Conservation (phyloP, 2,113 vertebrate genomes). For the Xerus inauris region DNA sequence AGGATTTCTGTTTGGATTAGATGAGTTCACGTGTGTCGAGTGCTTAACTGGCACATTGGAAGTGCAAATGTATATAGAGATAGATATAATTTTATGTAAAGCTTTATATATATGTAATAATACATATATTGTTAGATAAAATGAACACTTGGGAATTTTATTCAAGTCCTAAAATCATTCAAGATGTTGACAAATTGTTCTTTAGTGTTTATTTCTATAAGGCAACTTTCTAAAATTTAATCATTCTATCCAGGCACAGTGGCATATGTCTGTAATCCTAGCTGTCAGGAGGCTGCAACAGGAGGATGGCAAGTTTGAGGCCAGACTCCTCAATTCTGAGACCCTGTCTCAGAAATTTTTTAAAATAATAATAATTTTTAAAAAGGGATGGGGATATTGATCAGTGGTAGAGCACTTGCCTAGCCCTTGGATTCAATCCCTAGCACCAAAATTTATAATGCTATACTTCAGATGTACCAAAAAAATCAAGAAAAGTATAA, state of each 20-base stretch:
- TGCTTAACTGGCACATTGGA: not conserved
- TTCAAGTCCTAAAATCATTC: conserved; percentile 25
- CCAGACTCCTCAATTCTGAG: not conserved
- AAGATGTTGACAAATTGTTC: conserved; percentile 15
- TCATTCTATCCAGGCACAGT: not conserved
- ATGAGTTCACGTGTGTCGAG: not conserved
- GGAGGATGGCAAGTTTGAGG: not conserved
- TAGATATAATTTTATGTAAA: not conserved
- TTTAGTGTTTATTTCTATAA: not conserved
- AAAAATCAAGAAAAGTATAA: conserved; percentile 1
- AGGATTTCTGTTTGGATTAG: conserved; percentile 7
- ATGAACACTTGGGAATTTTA: not conserved
- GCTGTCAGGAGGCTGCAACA: not conserved
- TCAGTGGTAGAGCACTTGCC: not conserved
- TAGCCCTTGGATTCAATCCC: not conserved
- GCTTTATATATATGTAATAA: not conserved
- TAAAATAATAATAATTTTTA: too few species aligned
- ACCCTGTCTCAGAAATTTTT: not conserved
- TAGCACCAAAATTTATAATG: not conserved
- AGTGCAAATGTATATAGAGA: not conserved
- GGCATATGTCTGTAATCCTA: not conserved
- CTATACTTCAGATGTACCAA: conserved; percentile 1
- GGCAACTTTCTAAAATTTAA: not conserved
- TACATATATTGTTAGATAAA: not conserved
- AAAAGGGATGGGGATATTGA: too few species aligned